phyloP scores from a whole-genome alignment of 2,888 invertebrate species.

The Dorcus hopei region DNA sequence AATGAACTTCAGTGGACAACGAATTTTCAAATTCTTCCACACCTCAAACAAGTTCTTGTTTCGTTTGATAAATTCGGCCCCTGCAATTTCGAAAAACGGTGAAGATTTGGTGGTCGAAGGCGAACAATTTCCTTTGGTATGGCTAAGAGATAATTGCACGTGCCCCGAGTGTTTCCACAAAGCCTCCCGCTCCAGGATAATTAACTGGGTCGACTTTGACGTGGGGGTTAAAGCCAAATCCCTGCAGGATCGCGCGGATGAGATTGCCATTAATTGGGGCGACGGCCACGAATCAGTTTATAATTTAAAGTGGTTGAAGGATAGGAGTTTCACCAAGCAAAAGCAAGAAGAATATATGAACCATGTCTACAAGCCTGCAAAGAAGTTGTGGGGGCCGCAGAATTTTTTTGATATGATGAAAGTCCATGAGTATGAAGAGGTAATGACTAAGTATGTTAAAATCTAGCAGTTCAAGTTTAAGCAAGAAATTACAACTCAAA shows the following conservation, averaged over 20 bases:
- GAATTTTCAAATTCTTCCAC: too few relatives aligned
- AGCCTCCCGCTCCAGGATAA: slow-evolving; percentile 58
- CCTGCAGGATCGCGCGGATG: slow-evolving; percentile 26
- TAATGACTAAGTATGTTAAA: slow-evolving; percentile 43
- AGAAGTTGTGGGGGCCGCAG: slow-evolving; percentile 54
- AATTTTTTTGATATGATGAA: slow-evolving; percentile 52
- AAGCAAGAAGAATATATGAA: slow-evolving; percentile 52
- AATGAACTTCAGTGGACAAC: too few relatives aligned
- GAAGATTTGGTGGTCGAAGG: slow-evolving; percentile 20
- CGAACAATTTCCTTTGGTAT: slow-evolving; percentile 59
- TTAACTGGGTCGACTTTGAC: slow-evolving; percentile 61
- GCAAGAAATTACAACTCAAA: too few relatives aligned
- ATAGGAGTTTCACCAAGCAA: slow-evolving; percentile 55
- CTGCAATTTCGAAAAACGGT: slow-evolving; percentile 10
- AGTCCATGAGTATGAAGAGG: slow-evolving; percentile 54
- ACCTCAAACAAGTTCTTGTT: too few relatives aligned
- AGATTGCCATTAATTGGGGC: slow-evolving; percentile 49
- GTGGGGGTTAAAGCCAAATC: slow-evolving; percentile 50
- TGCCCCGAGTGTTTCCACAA: slow-evolving; percentile 64
- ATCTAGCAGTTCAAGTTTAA: background rate
- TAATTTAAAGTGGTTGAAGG: slow-evolving; percentile 57
- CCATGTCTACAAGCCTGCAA: slow-evolving; percentile 54
- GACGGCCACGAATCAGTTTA: slow-evolving; percentile 61
- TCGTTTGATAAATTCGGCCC: too few relatives aligned
- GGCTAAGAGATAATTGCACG: slow-evolving; percentile 72